A percentile compares a stretch with the other conserved stretches of the same genome.
Conservation (phyloP, 2,888 invertebrate species). For the Plemyria rubiginata region DNA sequence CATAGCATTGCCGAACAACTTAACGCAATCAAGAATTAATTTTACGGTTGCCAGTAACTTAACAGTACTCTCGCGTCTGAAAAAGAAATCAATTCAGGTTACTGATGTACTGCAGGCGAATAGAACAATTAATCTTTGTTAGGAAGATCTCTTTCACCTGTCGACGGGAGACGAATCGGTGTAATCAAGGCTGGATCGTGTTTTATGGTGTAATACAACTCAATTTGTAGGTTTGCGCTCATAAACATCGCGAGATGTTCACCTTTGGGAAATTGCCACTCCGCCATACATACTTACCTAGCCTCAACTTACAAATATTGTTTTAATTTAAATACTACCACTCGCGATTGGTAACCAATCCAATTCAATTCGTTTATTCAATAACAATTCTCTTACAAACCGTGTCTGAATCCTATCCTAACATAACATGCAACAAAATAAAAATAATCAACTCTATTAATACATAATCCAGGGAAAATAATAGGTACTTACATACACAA, state of each 20-base stretch:
- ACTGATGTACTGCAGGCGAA: slow-evolving; percentile 17
- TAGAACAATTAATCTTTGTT: slow-evolving; percentile 44
- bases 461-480: too few relatives aligned
- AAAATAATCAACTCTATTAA: too few relatives aligned
- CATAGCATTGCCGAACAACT: too few relatives aligned
- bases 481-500: too few relatives aligned
- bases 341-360: too few relatives aligned
- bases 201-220: slow-evolving; percentile 40
- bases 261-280: slow-evolving; percentile 13
- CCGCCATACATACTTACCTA: not conserved
- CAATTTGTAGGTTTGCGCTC: slow-evolving; percentile 6
- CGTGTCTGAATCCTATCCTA: too few relatives aligned
- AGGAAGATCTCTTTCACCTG: slow-evolving; percentile 43
- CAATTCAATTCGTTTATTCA: too few relatives aligned
- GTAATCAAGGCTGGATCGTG: slow-evolving; percentile 39
- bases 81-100: slow-evolving; percentile 21
- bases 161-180: slow-evolving; percentile 43
- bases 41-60: not conserved
- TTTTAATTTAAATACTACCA: too few relatives aligned
- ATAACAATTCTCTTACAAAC: too few relatives aligned
- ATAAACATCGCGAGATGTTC: slow-evolving; percentile 15
- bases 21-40: not conserved
- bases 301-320: not conserved
- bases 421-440: too few relatives aligned
- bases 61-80: not conserved